Percentiles rank a stretch among this genome's conserved stretches.
Conservation (phyloP, 2,113 vertebrate genomes). For the Hippopotamus amphibius region DNA sequence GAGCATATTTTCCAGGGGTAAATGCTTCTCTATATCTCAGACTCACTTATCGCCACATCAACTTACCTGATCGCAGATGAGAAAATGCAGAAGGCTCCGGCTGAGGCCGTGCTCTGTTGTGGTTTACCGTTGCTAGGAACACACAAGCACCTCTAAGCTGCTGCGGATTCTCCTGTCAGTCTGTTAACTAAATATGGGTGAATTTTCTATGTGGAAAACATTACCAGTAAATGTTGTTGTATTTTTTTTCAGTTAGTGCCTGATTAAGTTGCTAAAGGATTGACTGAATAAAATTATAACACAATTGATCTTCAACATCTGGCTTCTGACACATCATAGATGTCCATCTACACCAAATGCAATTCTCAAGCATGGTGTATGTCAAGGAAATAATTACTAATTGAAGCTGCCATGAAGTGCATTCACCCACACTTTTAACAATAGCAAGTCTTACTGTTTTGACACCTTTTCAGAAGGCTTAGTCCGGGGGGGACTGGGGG, state of each 20-base stretch:
- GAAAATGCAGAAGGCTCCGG: constrained; percentile 75
- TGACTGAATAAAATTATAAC: not conserved
- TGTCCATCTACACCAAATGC: not conserved
- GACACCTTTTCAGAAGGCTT: not conserved
- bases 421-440: not conserved
- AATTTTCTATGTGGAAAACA: constrained; percentile 53
- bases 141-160: constrained; percentile 54
- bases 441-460: not conserved
- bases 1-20: constrained; percentile 41
- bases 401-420: not conserved
- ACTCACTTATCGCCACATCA: constrained; percentile 19
- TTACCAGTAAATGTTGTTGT: not conserved
- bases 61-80: constrained; percentile 57
- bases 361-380: not conserved
- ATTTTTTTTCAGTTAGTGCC: not conserved
- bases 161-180: constrained; percentile 21
- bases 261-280: not conserved
- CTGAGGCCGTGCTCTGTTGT: not conserved
- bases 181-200: constrained; percentile 74
- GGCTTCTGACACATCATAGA: not conserved
- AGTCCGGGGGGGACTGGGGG: not conserved
- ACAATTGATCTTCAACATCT: not conserved
- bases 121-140: constrained; percentile 82
- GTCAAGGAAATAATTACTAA: not conserved
- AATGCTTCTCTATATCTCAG: not conserved